Percentiles rank a stretch among this genome's conserved stretches.
Conservation (phyloP, 2,888 invertebrate species). For the Ormyrus rosae region DNA sequence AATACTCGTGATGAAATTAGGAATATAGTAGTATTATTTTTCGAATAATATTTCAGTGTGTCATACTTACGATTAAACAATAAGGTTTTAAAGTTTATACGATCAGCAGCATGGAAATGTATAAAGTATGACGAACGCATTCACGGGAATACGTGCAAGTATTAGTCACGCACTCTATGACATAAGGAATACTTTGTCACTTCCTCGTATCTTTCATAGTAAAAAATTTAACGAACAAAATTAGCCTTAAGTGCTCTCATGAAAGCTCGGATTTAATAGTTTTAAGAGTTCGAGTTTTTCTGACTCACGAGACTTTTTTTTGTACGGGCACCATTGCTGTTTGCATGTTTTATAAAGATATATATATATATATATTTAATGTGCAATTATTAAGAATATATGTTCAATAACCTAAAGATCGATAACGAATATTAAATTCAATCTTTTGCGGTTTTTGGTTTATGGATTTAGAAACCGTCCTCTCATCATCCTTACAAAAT, state of each 20-base stretch:
- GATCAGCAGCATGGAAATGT: too few species aligned
- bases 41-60: too few species aligned
- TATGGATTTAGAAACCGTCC: slow-evolving; percentile 11
- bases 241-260: slow-evolving; percentile 43
- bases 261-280: slow-evolving; percentile 46
- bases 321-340: background rate
- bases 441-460: background rate
- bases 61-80: too few species aligned
- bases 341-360: too few species aligned
- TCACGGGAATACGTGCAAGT: background rate
- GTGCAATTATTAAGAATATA: too few species aligned
- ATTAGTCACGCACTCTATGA: slow-evolving; percentile 37
- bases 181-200: slow-evolving; percentile 31
- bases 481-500: background rate
- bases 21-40: too few species aligned
- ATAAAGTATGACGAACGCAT: too few species aligned
- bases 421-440: too few species aligned
- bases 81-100: too few species aligned
- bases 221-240: slow-evolving; percentile 48
- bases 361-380: too few species aligned
- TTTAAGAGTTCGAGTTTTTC: slow-evolving; percentile 34
- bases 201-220: slow-evolving; percentile 10
- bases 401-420: background rate
- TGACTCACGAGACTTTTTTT: slow-evolving; percentile 31
- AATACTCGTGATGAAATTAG: too few species aligned